Conservation (phyloP, 2,888 invertebrate genomes). For the Lysandra bellargus region DNA sequence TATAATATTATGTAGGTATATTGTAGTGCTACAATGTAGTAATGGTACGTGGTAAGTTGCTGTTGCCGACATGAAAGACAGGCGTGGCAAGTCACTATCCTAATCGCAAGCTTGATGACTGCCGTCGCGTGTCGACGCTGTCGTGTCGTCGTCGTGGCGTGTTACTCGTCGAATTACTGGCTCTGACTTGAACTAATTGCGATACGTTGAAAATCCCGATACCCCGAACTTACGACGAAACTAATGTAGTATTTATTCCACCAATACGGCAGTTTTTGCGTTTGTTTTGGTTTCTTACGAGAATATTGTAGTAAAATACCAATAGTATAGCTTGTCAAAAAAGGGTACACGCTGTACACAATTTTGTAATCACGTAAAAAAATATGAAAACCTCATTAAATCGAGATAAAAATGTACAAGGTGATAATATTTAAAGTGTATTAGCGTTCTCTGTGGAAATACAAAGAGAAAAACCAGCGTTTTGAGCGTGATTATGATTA, state of each 20-base stretch:
- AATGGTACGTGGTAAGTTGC: neutral
- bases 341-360: too few species aligned
- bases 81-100: neutral
- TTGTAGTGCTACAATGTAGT: too few species aligned
- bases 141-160: slow-evolving; percentile 3
- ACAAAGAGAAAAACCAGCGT: too few species aligned
- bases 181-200: neutral
- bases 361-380: too few species aligned
- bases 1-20: too few species aligned
- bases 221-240: neutral
- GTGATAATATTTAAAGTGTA: too few species aligned
- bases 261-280: neutral
- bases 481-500: too few species aligned
- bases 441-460: too few species aligned
- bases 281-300: neutral
- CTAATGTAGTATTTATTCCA: neutral
- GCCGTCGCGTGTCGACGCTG: neutral
- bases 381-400: too few species aligned
- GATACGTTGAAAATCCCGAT: neutral
- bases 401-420: too few species aligned
- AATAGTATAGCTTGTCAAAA: too few species aligned
- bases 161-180: neutral
- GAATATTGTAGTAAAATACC: neutral
- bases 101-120: neutral
- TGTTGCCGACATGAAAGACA: neutral